phyloP scores from a whole-genome alignment of 2,888 invertebrate genomes.

The Ariolimax columbianus region DNA sequence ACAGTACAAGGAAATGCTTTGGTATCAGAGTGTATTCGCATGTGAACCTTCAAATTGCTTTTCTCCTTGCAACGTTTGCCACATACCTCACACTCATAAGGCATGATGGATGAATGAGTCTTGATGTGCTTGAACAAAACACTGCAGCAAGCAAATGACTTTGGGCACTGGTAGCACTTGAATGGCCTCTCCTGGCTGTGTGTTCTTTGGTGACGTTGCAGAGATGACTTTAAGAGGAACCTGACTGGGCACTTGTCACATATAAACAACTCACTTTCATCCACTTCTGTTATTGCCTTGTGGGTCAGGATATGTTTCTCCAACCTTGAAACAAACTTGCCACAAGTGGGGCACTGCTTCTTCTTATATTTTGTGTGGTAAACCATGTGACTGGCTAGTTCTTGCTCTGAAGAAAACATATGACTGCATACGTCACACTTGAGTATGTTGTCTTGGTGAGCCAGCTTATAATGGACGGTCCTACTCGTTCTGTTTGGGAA shows the following conservation, averaged over 20 bases:
- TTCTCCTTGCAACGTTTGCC: slow-evolving; percentile 41
- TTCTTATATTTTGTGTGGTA: slow-evolving; percentile 37
- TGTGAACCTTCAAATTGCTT: slow-evolving; percentile 43
- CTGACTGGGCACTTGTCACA: slow-evolving; percentile 50
- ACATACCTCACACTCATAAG: slow-evolving; percentile 46
- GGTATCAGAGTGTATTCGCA: slow-evolving; percentile 44
- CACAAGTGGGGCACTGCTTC: slow-evolving; percentile 47
- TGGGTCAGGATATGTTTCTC: slow-evolving; percentile 41
- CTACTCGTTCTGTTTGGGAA: slow-evolving; percentile 48
- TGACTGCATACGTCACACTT: slow-evolving; percentile 28
- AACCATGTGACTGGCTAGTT: slow-evolving; percentile 27
- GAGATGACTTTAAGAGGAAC: slow-evolving; percentile 24
- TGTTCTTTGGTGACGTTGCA: slow-evolving; percentile 35
- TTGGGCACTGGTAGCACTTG: slow-evolving; percentile 40
- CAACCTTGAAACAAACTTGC: slow-evolving; percentile 43
- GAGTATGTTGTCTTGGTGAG: slow-evolving; percentile 35
- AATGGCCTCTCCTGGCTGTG: slow-evolving; percentile 43
- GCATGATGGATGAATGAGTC: slow-evolving; percentile 31
- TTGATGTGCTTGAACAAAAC: slow-evolving; percentile 33
- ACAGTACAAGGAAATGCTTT: slow-evolving; percentile 28
- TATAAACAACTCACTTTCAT: slow-evolving; percentile 41
- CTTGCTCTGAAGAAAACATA: slow-evolving; percentile 39
- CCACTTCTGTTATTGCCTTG: slow-evolving; percentile 31
- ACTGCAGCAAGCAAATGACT: slow-evolving; percentile 32
- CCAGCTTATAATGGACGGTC: slow-evolving; percentile 27